Percentiles rank a stretch among this genome's conserved stretches.
These are phyloP conservation scores for Orthosia gracilis DNA, from an alignment of 2,888 invertebrate species.

Conservation along the genomic window DNA sequence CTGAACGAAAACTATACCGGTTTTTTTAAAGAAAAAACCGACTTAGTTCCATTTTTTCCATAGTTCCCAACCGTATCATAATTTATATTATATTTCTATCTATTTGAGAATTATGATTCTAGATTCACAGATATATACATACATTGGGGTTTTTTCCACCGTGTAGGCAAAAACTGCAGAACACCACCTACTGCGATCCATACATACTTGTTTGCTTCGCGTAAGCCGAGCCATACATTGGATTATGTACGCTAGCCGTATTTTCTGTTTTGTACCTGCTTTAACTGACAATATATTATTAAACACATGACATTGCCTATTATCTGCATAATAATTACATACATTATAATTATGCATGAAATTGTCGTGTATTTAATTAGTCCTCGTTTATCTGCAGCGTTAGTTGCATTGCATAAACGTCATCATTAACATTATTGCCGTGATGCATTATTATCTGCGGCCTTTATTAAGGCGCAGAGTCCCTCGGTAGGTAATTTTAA, in stretches of 20 bases:
- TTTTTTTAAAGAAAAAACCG: too few relatives aligned
- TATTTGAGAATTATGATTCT: too few relatives aligned
- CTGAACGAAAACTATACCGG: too few relatives aligned
- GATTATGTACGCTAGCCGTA: not conserved
- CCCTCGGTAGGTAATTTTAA: too few relatives aligned
- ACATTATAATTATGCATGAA: slow-evolving; percentile 20
- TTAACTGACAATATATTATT: slow-evolving; percentile 10
- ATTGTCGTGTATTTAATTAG: slow-evolving; percentile 32
- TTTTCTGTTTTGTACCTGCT: not conserved
- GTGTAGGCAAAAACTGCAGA: not conserved
- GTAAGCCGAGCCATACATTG: too few relatives aligned
- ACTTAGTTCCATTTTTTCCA: too few relatives aligned
- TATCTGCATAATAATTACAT: slow-evolving; percentile 23
- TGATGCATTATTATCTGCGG: slow-evolving; percentile 12
- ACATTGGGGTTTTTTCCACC: too few relatives aligned
- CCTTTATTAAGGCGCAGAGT: too few relatives aligned
- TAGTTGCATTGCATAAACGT: slow-evolving; percentile 18
- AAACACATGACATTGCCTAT: slow-evolving; percentile 11
- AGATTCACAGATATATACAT: too few relatives aligned
- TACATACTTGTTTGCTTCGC: too few relatives aligned
- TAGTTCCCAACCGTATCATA: too few relatives aligned
- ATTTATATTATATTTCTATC: too few relatives aligned
- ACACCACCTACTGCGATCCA: not conserved
- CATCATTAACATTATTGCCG: slow-evolving; percentile 25
- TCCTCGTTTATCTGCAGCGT: slow-evolving; percentile 7